Evolutionary conservation across 2,113 vertebrate genomes (phyloP).

Genomic region (Triplophysa tibetana): DNA sequence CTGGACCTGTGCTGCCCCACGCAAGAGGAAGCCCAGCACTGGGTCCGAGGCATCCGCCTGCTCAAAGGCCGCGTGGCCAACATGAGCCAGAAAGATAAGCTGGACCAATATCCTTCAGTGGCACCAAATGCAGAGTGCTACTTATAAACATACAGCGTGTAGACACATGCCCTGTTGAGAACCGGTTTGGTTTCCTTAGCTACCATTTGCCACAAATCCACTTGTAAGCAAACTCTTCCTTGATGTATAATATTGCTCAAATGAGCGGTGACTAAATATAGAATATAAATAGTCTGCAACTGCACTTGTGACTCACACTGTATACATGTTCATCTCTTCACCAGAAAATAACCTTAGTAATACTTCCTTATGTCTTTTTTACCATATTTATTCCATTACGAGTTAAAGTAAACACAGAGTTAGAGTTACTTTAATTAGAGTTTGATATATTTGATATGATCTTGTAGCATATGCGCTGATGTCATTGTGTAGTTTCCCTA

Average conservation of each 20-base stretch:
- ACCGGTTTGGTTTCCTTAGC: not conserved
- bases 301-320: not conserved
- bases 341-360: not conserved
- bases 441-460: not conserved
- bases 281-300: conserved; percentile 4
- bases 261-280: conserved; percentile 15
- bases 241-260: not conserved
- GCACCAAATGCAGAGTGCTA: not conserved
- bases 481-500: conserved; percentile 58
- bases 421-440: too few relatives aligned
- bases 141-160: not conserved
- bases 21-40: conserved; percentile 81
- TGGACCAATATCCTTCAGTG: conserved; percentile 92
- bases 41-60: conserved; percentile 87
- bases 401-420: not conserved
- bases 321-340: not conserved
- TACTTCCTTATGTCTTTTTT: not conserved
- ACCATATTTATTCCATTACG: not conserved
- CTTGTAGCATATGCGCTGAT: not conserved
- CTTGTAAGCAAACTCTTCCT: not conserved
- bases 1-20: conserved; percentile 83
- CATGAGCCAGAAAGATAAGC: conserved; percentile 92
- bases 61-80: conserved; percentile 78
- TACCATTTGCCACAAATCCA: not conserved
- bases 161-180: not conserved